Percentiles rank a stretch among this genome's conserved stretches.
Evolutionary conservation across 2,797 vertebrate species (phyloP).

Genomic region (Scyliorhinus canicula): DNA sequence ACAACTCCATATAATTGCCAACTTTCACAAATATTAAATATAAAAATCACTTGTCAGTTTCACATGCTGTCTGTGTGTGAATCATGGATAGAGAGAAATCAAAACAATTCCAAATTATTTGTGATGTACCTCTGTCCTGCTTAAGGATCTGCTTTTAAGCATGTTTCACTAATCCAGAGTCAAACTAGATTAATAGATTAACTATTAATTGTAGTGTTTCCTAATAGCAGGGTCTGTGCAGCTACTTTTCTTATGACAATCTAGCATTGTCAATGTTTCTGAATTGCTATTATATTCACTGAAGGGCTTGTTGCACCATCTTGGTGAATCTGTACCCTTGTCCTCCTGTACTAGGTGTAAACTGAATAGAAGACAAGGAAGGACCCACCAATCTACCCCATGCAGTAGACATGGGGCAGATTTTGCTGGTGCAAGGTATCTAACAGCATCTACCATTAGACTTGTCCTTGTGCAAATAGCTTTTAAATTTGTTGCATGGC

Average conservation of each 20-base stretch:
- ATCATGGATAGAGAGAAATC: neutral
- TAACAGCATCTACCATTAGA: neutral
- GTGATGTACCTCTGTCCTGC: neutral
- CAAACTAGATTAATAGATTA: neutral
- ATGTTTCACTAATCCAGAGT: neutral
- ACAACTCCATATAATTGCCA: neutral
- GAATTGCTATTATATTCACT: neutral
- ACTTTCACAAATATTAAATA: neutral
- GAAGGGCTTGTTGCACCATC: neutral
- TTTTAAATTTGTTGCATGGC: neutral
- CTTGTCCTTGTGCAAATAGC: neutral
- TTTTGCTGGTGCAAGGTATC: neutral
- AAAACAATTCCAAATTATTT: neutral
- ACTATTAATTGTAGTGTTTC: neutral
- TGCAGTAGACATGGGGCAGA: neutral
- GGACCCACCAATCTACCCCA: neutral
- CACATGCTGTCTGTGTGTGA: neutral
- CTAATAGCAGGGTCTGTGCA: neutral
- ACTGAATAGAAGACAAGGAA: neutral
- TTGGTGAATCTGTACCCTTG: neutral
- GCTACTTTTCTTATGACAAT: neutral
- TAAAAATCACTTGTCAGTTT: neutral
- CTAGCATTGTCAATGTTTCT: neutral
- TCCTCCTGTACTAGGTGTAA: neutral
- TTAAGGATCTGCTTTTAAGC: neutral